Evolutionary conservation across 2,797 vertebrate species (phyloP).

Genomic region (Mormyrops boulengeri): DNA sequence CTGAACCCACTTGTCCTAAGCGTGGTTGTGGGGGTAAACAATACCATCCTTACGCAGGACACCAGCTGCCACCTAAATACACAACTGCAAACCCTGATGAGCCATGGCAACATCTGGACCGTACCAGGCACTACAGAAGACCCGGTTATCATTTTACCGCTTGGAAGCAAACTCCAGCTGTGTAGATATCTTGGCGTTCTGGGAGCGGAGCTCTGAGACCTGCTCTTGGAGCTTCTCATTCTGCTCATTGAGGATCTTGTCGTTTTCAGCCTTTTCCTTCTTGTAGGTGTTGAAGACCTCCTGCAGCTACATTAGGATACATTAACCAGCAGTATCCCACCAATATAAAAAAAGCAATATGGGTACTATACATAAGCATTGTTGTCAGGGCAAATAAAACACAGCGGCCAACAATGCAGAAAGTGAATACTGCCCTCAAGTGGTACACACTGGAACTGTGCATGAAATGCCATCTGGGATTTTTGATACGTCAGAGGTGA

Average conservation of each 20-base stretch:
- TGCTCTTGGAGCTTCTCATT: slow-evolving; percentile 83
- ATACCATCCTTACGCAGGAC: neutral
- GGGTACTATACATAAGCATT: neutral
- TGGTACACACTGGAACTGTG: neutral
- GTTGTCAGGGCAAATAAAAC: neutral
- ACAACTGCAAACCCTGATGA: neutral
- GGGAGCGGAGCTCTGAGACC: slow-evolving; percentile 76
- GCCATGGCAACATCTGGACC: neutral
- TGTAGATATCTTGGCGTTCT: slow-evolving; percentile 81
- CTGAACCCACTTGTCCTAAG: neutral
- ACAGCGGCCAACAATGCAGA: neutral
- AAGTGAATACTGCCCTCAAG: neutral
- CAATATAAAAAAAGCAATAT: neutral
- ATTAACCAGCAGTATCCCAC: neutral
- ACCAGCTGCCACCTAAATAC: neutral
- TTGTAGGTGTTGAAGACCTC: slow-evolving; percentile 87
- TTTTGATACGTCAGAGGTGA: neutral
- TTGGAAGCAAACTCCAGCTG: slow-evolving; percentile 89
- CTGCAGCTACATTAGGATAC: slow-evolving; percentile 62
- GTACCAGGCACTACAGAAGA: neutral
- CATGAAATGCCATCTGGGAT: neutral
- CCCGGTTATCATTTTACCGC: slow-evolving; percentile 58
- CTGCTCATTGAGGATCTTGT: slow-evolving; percentile 81
- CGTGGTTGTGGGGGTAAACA: neutral
- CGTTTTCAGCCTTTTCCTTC: slow-evolving; percentile 89